Percentiles rank a stretch among this genome's conserved stretches.
phyloP scores from a whole-genome alignment of 64 coral and sea anemone species.

The Hydrozoanthus tunicans region DNA sequence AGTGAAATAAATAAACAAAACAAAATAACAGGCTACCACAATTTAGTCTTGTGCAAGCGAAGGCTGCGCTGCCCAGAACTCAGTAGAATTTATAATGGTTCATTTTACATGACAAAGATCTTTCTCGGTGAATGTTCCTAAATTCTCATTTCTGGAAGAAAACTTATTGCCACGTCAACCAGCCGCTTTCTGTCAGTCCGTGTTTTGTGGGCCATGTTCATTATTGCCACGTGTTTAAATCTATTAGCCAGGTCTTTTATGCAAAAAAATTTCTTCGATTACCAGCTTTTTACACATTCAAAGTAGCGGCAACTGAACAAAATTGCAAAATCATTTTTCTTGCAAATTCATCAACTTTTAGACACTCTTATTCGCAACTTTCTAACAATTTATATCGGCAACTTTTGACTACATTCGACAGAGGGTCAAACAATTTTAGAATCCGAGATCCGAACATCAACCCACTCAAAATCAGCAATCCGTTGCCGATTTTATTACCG shows the following conservation, averaged over 20 bases:
- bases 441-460: background rate
- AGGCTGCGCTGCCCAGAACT: background rate
- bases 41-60: background rate
- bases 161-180: background rate
- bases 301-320: too few relatives aligned
- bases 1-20: too few relatives aligned
- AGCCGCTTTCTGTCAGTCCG: background rate
- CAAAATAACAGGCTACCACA: too few relatives aligned
- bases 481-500: background rate
- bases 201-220: background rate
- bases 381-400: too few relatives aligned
- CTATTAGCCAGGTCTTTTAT: too few relatives aligned
- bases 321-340: too few relatives aligned
- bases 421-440: background rate
- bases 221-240: background rate
- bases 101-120: slow-evolving; percentile 1
- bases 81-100: background rate
- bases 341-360: too few relatives aligned
- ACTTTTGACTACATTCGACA: too few relatives aligned
- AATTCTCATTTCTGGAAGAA: background rate
- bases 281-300: too few relatives aligned
- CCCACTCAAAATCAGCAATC: background rate
- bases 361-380: too few relatives aligned
- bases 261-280: too few relatives aligned
- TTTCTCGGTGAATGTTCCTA: background rate